A percentile compares a stretch with the other conserved stretches of the same genome.
Conservation (phyloP, 1,140 invertebrate genomes). For the Paracyclopina nana region DNA sequence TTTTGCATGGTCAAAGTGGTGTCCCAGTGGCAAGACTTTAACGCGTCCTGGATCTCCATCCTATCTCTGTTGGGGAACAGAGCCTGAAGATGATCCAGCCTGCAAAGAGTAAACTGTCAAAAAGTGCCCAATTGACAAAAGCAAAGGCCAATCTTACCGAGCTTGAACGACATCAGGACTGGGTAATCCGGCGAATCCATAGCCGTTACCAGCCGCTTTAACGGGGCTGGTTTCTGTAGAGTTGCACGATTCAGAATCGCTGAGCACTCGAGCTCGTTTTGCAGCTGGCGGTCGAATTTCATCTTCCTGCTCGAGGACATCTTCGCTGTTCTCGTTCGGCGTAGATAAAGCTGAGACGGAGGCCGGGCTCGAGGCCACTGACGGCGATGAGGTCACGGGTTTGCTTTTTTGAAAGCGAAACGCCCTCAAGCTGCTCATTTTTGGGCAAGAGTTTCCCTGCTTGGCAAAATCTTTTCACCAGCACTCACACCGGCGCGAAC, state of each 20-base stretch:
- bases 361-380: neutral
- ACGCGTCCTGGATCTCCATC: neutral
- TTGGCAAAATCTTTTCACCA: too few relatives aligned
- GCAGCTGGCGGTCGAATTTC: too few relatives aligned
- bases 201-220: neutral
- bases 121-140: neutral
- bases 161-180: neutral
- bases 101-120: neutral
- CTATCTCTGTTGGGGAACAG: neutral
- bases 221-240: neutral
- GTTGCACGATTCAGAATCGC: neutral
- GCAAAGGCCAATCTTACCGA: neutral
- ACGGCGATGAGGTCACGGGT: neutral
- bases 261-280: too few relatives aligned
- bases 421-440: neutral
- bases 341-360: too few relatives aligned
- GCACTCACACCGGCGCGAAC: too few relatives aligned
- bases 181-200: neutral
- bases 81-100: neutral
- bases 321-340: too few relatives aligned
- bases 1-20: neutral
- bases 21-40: neutral
- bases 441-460: too few relatives aligned
- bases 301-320: too few relatives aligned
- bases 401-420: slow-evolving; percentile 1